Base-by-base conservation (phyloP, 2,888 invertebrate genomes). In the Argyra leucocephala region DNA sequence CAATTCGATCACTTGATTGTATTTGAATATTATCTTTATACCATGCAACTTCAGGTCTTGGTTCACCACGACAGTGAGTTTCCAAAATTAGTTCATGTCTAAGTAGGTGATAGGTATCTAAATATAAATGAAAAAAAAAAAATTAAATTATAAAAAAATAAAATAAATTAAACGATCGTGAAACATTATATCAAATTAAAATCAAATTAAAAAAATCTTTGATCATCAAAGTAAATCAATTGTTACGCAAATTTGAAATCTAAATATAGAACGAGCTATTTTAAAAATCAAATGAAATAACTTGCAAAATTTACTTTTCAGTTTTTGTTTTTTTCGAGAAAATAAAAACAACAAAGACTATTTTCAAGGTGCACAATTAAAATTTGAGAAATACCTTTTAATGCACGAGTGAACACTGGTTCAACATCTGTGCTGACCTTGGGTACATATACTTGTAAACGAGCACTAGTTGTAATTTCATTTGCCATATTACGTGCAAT, bases 21-120 rank as follows among this genome's bases (percentile, higher is more conserved):
- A 91, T 78, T 36, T 84, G 81, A 62, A 81, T 80, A 63, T 87
- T 87, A 72, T 92, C 88, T 76, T 90, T 91, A 65, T 86, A 78
- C 93, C 93, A 93, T 24, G 86, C 84, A 63, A 92, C 85, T 1
- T 81, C 83, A 0, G 91, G 89, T 0, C 83, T 80, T 2, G 90
- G 90, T 71, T 87, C 85, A 6, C 89, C 89, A 57, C 88, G 85
- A 60, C 91, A 86, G 21, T 87, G 85, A 71, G 91, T 91, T 78
- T 92, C 91, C 70, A 93, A 80, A 61, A 87, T 83, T 62, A 92
- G 76, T 74, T 91, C 89, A 74, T 91, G 88, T 70, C 87, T 88
- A 60, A 84, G 83, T 68, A 85, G 81, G 73, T 86, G 87, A 76
- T 89, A 92, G 3, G 82, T 85, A 74, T 92, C 91, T 86, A 79